These are phyloP conservation scores for Caenorhabditis angaria DNA, from an alignment of 2,888 invertebrate species.

Conservation along the genomic window DNA sequence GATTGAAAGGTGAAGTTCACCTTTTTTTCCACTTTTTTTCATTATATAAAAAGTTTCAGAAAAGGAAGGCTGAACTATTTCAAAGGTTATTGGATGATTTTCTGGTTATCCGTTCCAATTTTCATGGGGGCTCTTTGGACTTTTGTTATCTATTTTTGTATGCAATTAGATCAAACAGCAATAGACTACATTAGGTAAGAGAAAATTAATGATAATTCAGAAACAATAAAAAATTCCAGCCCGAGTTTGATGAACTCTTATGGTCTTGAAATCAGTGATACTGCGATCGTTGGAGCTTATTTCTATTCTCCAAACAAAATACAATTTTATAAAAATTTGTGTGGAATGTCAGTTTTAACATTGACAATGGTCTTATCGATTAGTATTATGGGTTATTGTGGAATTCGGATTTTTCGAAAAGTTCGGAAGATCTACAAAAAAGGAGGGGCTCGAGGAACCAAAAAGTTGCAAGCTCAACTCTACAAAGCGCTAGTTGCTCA, in stretches of 20 bases:
- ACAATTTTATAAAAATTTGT: constrained; percentile 8
- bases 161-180: constrained; percentile 8
- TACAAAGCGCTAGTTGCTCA: constrained; percentile 27
- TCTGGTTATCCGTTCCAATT: constrained; percentile 19
- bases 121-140: constrained; percentile 8
- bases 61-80: constrained; percentile 24
- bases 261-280: constrained; percentile 10
- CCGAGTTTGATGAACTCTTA: constrained; percentile 6
- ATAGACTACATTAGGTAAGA: constrained; percentile 17
- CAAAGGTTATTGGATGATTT: constrained; percentile 17
- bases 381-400: constrained; percentile 15
- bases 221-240: constrained; percentile 11
- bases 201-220: no score
- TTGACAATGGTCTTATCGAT: constrained; percentile 21
- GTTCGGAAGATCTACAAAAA: constrained; percentile 16
- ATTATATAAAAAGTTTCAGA: no score
- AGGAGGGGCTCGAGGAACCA: constrained; percentile 23
- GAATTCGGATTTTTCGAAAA: constrained; percentile 11
- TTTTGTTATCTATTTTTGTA: neutral
- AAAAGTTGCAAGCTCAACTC: constrained; percentile 21
- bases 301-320: constrained; percentile 18
- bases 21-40: no score
- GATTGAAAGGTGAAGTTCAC: constrained; percentile 10
- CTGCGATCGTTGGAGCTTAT: constrained; percentile 14
- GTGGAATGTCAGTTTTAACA: constrained; percentile 11